Evolutionary conservation across 2,113 vertebrate genomes (phyloP).

Genomic region (Archocentrus centrarchus): DNA sequence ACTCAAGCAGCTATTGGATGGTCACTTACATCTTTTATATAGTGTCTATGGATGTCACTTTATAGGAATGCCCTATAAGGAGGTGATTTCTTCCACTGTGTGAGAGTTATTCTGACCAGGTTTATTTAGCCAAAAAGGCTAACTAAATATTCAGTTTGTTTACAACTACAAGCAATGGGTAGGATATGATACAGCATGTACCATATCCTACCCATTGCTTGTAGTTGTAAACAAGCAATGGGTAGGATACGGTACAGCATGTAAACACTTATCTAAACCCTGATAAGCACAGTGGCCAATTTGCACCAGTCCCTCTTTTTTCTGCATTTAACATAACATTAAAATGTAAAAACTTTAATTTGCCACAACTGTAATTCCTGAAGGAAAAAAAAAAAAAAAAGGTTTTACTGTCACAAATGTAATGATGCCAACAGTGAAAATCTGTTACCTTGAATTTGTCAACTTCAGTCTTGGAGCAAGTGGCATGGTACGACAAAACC

Average conservation of each 20-base stretch:
- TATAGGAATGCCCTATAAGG: background rate
- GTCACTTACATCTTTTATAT: background rate
- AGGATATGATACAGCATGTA: background rate
- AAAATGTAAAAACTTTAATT: background rate
- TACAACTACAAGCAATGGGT: background rate
- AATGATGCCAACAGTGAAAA: conserved; percentile 5
- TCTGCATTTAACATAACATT: background rate
- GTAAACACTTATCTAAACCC: background rate
- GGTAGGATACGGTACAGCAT: background rate
- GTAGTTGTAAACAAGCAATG: background rate
- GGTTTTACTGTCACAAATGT: background rate
- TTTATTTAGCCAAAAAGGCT: background rate
- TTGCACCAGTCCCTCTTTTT: background rate
- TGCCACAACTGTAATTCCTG: background rate
- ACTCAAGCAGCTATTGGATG: background rate
- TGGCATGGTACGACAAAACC: conserved; percentile 98
- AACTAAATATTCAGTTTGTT: background rate
- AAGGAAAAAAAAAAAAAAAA: background rate
- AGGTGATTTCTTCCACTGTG: background rate
- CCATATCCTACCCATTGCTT: too few relatives aligned
- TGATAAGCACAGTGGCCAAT: background rate
- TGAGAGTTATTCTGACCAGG: background rate
- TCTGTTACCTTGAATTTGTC: conserved; percentile 98
- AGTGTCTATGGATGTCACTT: background rate
- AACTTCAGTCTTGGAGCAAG: conserved; percentile 98